Percentiles rank a stretch among this genome's conserved stretches.
Conservation (phyloP, 2,113 vertebrate species). For the Psophia crepitans region DNA sequence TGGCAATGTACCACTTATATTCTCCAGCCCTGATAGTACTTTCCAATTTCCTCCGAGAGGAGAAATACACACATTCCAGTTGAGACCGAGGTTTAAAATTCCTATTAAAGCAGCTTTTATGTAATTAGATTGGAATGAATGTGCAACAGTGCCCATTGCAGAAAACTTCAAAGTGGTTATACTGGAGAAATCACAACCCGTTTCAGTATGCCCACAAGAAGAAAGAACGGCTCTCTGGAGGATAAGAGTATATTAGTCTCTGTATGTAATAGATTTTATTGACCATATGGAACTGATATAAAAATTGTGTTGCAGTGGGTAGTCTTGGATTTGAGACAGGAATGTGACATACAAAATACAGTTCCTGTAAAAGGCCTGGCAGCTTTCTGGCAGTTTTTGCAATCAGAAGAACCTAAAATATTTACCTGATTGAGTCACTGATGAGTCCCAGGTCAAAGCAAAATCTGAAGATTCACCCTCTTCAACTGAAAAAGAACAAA, state of each 20-base stretch:
- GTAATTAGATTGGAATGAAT: constrained; percentile 61
- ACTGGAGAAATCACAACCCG: constrained; percentile 36
- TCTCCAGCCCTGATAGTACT: constrained; percentile 11
- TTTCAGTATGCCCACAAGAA: constrained; percentile 63
- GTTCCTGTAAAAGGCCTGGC: constrained; percentile 58
- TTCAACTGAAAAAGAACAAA: constrained; percentile 84
- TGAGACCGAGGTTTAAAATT: constrained; percentile 19
- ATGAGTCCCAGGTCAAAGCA: constrained; percentile 89
- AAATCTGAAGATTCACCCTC: constrained; percentile 93
- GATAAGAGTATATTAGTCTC: constrained; percentile 68
- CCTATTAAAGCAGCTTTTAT: constrained; percentile 55
- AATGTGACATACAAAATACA: constrained; percentile 68
- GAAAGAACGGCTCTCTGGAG: constrained; percentile 54
- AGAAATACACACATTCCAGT: constrained; percentile 43
- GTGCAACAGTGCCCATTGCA: constrained; percentile 37
- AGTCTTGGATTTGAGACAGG: constrained; percentile 70
- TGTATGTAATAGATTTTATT: constrained; percentile 73
- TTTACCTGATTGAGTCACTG: constrained; percentile 88
- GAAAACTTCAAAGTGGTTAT: constrained; percentile 36
- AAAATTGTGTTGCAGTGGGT: constrained; percentile 69
- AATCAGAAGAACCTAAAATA: constrained; percentile 37
- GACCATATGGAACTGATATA: constrained; percentile 86
- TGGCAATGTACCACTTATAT: not conserved
- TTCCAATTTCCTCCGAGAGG: not conserved
- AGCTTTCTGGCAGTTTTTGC: constrained; percentile 56